Evolutionary conservation across 1,140 invertebrate genomes (phyloP).

Genomic region (Calliopsis andreniformis): DNA sequence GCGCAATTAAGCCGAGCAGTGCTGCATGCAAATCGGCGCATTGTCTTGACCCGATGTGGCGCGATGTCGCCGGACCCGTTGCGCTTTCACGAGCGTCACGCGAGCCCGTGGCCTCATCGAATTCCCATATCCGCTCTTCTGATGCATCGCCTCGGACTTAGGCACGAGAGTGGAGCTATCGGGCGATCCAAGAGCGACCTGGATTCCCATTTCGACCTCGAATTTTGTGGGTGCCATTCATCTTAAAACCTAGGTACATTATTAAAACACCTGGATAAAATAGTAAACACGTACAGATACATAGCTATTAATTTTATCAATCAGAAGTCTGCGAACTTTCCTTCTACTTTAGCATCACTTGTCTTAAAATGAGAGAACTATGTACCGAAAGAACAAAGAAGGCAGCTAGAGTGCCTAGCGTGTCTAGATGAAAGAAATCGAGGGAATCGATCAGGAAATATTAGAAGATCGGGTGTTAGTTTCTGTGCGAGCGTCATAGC

Average conservation of each 20-base stretch:
- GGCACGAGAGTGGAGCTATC: too few relatives aligned
- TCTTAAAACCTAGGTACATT: too few relatives aligned
- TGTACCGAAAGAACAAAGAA: neutral
- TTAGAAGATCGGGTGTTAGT: slow-evolving; percentile 12
- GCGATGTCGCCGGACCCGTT: slow-evolving; percentile 49
- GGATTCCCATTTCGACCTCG: too few relatives aligned
- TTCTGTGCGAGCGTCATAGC: neutral
- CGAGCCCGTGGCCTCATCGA: neutral
- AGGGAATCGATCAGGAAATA: slow-evolving; percentile 19
- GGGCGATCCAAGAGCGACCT: too few relatives aligned
- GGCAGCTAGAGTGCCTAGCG: neutral
- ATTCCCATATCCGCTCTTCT: slow-evolving; percentile 12
- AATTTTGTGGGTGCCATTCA: too few relatives aligned
- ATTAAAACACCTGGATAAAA: too few relatives aligned
- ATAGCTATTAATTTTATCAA: too few relatives aligned
- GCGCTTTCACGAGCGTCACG: slow-evolving; percentile 27
- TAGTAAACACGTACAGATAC: too few relatives aligned
- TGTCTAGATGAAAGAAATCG: neutral
- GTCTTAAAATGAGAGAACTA: neutral
- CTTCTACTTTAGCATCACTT: too few relatives aligned
- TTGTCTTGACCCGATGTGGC: slow-evolving; percentile 60
- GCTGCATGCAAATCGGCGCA: slow-evolving; percentile 60
- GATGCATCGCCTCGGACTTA: neutral
- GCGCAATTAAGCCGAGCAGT: slow-evolving; percentile 58
- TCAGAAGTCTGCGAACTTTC: too few relatives aligned